Conservation (phyloP, 2,113 vertebrate genomes). For the Tretioscincus oriximinensis region DNA sequence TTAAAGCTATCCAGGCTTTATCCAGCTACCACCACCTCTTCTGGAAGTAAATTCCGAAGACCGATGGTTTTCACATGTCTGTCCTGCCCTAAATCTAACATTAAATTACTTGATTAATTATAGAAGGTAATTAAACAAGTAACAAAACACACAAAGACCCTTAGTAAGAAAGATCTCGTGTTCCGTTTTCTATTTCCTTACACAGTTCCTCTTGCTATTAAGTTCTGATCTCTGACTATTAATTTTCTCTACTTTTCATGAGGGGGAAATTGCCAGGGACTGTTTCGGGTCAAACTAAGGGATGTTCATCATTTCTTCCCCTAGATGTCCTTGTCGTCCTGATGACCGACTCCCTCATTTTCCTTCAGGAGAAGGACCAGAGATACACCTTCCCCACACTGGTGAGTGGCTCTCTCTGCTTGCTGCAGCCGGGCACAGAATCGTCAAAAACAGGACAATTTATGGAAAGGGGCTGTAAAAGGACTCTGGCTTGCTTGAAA, state of each 20-base stretch:
- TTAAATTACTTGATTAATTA: too few relatives aligned
- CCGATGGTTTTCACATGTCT: too few relatives aligned
- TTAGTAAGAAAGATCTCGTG: too few relatives aligned
- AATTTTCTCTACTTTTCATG: not conserved
- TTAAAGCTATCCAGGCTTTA: too few relatives aligned
- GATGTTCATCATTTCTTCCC: not conserved
- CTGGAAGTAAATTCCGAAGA: too few relatives aligned
- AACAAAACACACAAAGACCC: too few relatives aligned
- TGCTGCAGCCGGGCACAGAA: not conserved
- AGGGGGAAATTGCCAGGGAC: not conserved
- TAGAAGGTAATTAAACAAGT: too few relatives aligned
- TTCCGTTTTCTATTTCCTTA: too few relatives aligned
- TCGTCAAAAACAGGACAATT: not conserved
- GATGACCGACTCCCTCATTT: constrained; percentile 89
- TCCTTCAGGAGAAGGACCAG: constrained; percentile 94
- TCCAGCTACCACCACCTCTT: too few relatives aligned
- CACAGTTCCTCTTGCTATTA: too few relatives aligned
- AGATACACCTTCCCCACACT: constrained; percentile 86
- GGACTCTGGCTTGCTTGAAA: not conserved
- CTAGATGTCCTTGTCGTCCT: constrained; percentile 87
- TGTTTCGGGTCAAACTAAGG: not conserved
- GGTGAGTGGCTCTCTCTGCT: constrained; percentile 67
- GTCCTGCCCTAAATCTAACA: too few relatives aligned
- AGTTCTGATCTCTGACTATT: too few relatives aligned
- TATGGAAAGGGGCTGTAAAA: not conserved